Base-by-base conservation (phyloP, 37 sponge, comb jelly and placozoan genomes). In the Axinella damicornis region DNA sequence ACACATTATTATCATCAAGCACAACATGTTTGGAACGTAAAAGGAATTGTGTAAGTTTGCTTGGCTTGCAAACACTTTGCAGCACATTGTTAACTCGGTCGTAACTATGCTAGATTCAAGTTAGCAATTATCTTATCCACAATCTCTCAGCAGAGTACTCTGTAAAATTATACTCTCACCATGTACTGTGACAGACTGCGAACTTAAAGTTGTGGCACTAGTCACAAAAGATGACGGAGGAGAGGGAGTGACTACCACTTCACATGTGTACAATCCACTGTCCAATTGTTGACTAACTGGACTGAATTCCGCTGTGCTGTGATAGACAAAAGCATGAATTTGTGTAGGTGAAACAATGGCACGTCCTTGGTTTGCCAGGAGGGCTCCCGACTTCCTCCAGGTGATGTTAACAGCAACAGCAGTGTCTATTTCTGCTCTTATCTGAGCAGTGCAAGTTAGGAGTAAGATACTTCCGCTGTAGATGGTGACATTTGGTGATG, bases 371-470 rank as follows among this genome's bases (percentile, higher is more conserved):
- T n/a, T n/a, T n/a, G n/a, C n/a, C n/a, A n/a, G n/a, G n/a, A 19
- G 15, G n/a, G n/a, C n/a, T 53, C 74, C 74, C 20, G 74, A 73
- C 9, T 73, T 73, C 27, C 41, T 12, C 74, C 74, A 73, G 5
- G 21, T 53, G 21, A 73, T 31, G 22, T 24, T 9, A 5, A 40
- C 55, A 12, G 9, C 21, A 73, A 53, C 41, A 28, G 74, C n/a
- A 73, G 27, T n/a, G 53, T 73, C 74, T 53, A 73, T 21, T 41
- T 21, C 12, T 11, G 24, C 11, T 24, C n/a, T 28, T 21, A 73
- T 27, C 13, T 73, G 56, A 46, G 27, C 27, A 13, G 28, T 52
- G 53, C 74, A 73, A 24, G 30, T 73, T 27, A 73, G 46, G 20
- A 56, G 22, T 40, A 73, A 11, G 56, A 21, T 31, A 73, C 74